These are phyloP conservation scores for Montifringilla adamsi DNA, from an alignment of 2,113 vertebrate species.

Conservation along the genomic window DNA sequence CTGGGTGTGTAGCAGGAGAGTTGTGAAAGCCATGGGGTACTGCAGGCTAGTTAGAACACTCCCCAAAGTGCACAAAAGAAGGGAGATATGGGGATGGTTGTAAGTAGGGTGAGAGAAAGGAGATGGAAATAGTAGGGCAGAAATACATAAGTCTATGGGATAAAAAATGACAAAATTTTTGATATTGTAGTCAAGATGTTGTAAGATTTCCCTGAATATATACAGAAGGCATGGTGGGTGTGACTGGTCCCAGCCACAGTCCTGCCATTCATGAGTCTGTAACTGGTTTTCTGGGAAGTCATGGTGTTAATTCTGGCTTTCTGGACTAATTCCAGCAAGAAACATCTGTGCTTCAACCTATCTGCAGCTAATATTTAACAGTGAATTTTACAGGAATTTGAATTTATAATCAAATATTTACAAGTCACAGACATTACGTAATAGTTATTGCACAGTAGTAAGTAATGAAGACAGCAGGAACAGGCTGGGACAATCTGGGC, in stretches of 20 bases:
- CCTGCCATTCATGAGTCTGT: neutral
- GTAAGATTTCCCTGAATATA: neutral
- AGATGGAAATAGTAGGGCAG: neutral
- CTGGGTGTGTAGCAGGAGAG: neutral
- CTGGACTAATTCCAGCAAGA: slow-evolving; percentile 16
- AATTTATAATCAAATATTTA: slow-evolving; percentile 43
- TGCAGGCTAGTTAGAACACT: neutral
- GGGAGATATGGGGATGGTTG: neutral
- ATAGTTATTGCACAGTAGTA: neutral
- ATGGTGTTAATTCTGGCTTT: neutral
- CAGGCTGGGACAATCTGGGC: neutral
- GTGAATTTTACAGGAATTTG: slow-evolving; percentile 40
- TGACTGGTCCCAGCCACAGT: neutral
- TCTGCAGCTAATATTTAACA: neutral
- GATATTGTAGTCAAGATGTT: neutral
- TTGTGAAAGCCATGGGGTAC: neutral
- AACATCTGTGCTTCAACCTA: slow-evolving; percentile 31
- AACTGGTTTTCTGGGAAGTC: neutral
- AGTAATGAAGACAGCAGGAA: neutral
- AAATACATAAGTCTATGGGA: neutral
- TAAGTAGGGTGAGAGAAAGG: neutral
- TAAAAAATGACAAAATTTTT: neutral
- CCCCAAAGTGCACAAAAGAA: neutral
- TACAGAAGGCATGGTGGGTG: neutral
- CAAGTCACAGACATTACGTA: neutral